Base-by-base conservation (phyloP, 2,113 vertebrate genomes). In the Macrotis lagotis region DNA sequence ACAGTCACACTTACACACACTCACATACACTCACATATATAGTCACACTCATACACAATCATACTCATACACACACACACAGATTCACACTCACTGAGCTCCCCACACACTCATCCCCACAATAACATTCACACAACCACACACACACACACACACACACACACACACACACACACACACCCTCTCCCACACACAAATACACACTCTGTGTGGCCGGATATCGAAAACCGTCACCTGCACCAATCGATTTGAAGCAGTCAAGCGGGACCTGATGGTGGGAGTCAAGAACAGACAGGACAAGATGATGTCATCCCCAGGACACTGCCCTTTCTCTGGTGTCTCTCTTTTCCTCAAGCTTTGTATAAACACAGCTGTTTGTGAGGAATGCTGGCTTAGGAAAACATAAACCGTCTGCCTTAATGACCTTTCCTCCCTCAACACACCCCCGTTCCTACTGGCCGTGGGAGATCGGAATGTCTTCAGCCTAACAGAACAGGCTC, bases 321-420 rank as follows among this genome's bases (percentile, higher is more conserved):
- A 92, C 92, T 96, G 92, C 97, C 97, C 95, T 93, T 91, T 97
- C 93, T 83, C 28, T 96, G 83, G 91, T 91, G 8, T 92, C 88
- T 90, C 74, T 91, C 92, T 92, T 92, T 92, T 98, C 9, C 59
- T 93, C 92, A 89, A 91, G 95, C 95, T 98, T 98, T 98, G 96
- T 97, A 96, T 98, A 98, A 98, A 98, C 96, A 98, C 97, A 98
- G 97, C 97, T 98, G 97, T 97, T 98, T 98, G 92, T 90, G 91
- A 98, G 96, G 97, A 98, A 98, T 98, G 95, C 97, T 97, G 96
- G 66, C 51, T 98, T 97, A 97, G 92, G 96, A 97, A 97, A 98
- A 97, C 91, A 96, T 96, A 98, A 98, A 96, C 92, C 10, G 91
- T 96, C 96, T 94, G 93, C 94, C 94, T 97, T 95, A 94, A 47